Percentiles rank a stretch among this genome's conserved stretches.
Evolutionary conservation across 2,888 invertebrate genomes (phyloP).

Genomic region (Trissolcus japonicus): DNA sequence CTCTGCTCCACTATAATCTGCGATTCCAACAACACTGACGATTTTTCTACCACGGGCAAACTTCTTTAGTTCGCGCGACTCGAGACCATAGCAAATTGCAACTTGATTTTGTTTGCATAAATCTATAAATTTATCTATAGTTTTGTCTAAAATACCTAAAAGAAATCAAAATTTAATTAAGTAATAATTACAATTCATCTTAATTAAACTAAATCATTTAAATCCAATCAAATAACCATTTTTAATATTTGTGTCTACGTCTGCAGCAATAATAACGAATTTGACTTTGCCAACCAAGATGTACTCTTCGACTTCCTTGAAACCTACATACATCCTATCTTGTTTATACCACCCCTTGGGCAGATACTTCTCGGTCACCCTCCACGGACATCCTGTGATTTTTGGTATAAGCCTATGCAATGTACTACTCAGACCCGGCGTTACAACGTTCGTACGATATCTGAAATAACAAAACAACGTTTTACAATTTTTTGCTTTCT

Average conservation of each 20-base stretch:
- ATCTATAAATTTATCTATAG: conserved; percentile 60
- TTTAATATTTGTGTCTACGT: conserved; percentile 64
- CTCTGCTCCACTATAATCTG: conserved; percentile 66
- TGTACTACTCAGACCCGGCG: conserved; percentile 56
- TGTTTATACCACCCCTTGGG: conserved; percentile 63
- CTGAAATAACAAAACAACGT: conserved; percentile 57
- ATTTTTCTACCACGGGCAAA: conserved; percentile 64
- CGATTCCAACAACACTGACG: conserved; percentile 65
- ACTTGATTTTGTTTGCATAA: conserved; percentile 61
- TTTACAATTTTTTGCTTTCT: conserved; percentile 1
- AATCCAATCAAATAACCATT: conserved; percentile 58
- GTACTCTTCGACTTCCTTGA: conserved; percentile 65
- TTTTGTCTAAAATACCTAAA: conserved; percentile 65
- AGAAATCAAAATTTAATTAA: not conserved
- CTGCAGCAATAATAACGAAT: conserved; percentile 66
- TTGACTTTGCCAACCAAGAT: conserved; percentile 64
- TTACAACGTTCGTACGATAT: conserved; percentile 68
- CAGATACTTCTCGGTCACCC: conserved; percentile 63
- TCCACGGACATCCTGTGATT: conserved; percentile 64
- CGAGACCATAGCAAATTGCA: conserved; percentile 64
- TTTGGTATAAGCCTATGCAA: conserved; percentile 63
- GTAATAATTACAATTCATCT: not conserved
- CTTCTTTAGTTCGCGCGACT: conserved; percentile 68
- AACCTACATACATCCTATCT: conserved; percentile 66
- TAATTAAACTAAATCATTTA: not conserved